Evolutionary conservation across 2,113 vertebrate genomes (phyloP).

Genomic region (Phaethornis superciliosus): DNA sequence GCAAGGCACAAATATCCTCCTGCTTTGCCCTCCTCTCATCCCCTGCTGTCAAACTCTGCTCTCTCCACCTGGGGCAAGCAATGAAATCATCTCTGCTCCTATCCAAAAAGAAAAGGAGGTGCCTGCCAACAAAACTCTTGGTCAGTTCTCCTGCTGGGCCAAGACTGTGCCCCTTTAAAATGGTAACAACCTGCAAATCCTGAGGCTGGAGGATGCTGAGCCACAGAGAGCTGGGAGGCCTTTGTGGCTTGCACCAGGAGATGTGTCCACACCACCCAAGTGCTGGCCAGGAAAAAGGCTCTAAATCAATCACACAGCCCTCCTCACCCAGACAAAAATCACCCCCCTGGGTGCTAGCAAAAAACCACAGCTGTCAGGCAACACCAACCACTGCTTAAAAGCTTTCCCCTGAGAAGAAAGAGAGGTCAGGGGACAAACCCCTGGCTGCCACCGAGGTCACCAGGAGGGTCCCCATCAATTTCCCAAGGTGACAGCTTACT

Average conservation of each 20-base stretch:
- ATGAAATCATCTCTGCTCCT: background rate
- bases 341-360: background rate
- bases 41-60: background rate
- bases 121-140: background rate
- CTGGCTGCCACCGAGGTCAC: background rate
- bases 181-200: background rate
- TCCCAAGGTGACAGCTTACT: accelerated
- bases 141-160: background rate
- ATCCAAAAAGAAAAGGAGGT: background rate
- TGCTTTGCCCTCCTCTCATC: background rate
- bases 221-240: accelerated
- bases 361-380: background rate
- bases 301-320: accelerated
- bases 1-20: background rate
- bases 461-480: background rate
- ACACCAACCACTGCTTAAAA: background rate
- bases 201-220: background rate
- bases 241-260: background rate
- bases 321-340: background rate
- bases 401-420: accelerated
- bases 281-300: background rate
- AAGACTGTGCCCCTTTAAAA: background rate
- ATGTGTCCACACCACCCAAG: background rate
- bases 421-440: background rate
- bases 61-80: accelerated